Evolutionary conservation across 2,888 invertebrate species (phyloP), one percentile per base, ranked within the genome.

Genomic region (Luperina nickerlii): DNA sequence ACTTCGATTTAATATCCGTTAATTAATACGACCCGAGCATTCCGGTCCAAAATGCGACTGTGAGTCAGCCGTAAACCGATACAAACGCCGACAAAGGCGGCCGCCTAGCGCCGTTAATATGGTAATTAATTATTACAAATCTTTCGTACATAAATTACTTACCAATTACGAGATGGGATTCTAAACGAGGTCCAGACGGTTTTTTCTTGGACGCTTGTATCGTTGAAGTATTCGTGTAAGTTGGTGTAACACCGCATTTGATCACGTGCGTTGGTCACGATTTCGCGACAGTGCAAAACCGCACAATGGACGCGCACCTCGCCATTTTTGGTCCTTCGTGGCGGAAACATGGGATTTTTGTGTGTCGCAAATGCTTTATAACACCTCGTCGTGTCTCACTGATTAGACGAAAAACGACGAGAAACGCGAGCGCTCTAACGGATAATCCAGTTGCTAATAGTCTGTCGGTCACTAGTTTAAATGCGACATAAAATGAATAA

Each of bases 1-100:
- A 96, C 94, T 95, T 95, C 95, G 95, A 95, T 96, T 96, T 96
- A 95, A 96, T 96, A 96, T 96, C 95, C 95, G 96, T 96, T 97
- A 96, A 97, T 96, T 96, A 96, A 97, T 96, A 96, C 96, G 94
- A 95, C 93, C 94, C 95, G 93, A 94, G 94, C 94, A 96, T 96
- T 95, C 96, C 94, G 94, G 92, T 92, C 93, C 93, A 95, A 95
- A 94, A 95, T 95, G 95, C 92, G 95, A 94, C 94, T 95, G 94
- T 95, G 96, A 96, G 92, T 96, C 96, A 95, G 94, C 93, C 93
- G 93, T 95, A 94, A 94, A 94, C 92, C 93, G 94, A 95, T 94
- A 94, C 92, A 90, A 92, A 91, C 90, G 94, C 96, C 96, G 96
- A 96, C 97, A 96, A 96, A 96, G 96, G 87, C 92, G 90, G 91